Evolutionary conservation across 2,113 vertebrate genomes (phyloP).

Genomic region (Chrysochloris asiatica): DNA sequence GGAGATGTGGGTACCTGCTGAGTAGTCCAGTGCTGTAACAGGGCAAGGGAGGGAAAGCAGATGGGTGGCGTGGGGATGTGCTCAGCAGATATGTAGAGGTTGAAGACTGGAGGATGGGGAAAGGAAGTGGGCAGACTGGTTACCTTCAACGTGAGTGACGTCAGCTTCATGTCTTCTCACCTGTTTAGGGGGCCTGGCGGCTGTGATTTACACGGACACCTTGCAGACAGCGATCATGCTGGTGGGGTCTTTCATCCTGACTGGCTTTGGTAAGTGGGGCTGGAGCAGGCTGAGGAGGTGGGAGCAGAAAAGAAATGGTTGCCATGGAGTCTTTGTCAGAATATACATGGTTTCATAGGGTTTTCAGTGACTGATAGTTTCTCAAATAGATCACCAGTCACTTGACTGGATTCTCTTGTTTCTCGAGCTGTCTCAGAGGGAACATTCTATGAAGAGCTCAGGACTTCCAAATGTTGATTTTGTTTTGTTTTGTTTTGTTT

Average conservation of each 20-base stretch:
- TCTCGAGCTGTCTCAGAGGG: not conserved
- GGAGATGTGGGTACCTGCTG: too few species aligned
- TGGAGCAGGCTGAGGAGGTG: not conserved
- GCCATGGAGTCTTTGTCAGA: not conserved
- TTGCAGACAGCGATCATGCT: constrained; percentile 96
- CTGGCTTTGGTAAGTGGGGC: constrained; percentile 92
- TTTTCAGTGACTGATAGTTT: not conserved
- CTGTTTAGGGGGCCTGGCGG: constrained; percentile 93
- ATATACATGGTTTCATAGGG: not conserved
- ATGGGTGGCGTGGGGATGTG: not conserved
- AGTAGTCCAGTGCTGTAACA: not conserved
- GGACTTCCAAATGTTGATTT: not conserved
- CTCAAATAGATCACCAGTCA: too few species aligned
- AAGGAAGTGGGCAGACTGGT: not conserved
- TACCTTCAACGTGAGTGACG: fast-evolving
- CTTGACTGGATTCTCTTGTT: not conserved
- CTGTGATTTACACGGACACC: constrained; percentile 98
- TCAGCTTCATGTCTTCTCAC: constrained; percentile 22
- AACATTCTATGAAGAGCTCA: not conserved
- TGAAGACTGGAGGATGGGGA: not conserved
- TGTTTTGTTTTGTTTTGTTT: too few species aligned
- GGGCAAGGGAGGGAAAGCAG: not conserved
- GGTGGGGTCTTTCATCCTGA: constrained; percentile 93
- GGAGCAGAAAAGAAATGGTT: not conserved
- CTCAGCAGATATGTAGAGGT: not conserved